These are phyloP conservation scores for Anneissia japonica DNA, from an alignment of 35 echinoderm and acorn worm genomes.

Conservation along the genomic window DNA sequence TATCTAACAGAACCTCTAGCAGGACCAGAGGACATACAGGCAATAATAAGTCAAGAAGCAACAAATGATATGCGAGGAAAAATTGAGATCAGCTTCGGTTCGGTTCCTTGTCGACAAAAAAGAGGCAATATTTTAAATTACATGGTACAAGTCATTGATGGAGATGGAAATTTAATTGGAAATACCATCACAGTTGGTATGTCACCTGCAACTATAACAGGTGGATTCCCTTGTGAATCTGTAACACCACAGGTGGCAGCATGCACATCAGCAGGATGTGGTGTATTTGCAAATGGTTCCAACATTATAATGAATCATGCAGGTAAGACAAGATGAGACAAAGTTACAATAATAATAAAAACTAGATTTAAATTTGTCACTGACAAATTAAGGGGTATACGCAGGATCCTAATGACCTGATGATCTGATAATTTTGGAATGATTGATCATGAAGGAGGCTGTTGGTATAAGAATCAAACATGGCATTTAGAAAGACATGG, in stretches of 20 bases:
- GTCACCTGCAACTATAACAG: neutral
- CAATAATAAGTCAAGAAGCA: neutral
- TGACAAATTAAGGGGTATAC: no score
- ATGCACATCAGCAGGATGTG: neutral
- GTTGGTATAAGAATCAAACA: no score
- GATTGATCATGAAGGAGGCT: no score
- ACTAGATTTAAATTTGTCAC: no score
- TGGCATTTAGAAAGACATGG: no score
- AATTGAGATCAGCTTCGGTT: neutral
- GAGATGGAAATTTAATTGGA: neutral
- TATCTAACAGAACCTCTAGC: neutral
- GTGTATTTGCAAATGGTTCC: neutral
- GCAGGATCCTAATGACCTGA: no score
- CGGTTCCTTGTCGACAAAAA: neutral
- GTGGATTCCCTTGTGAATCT: neutral
- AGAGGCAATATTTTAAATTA: neutral
- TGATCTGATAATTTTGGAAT: no score
- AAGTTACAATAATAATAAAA: no score
- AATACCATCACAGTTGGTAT: neutral
- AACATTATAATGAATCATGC: neutral
- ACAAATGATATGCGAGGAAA: neutral
- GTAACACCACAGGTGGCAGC: neutral
- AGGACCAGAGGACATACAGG: neutral
- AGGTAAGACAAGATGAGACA: no score
- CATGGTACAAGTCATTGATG: neutral